A percentile compares a stretch with the other conserved stretches of the same genome.
Evolutionary conservation across 2,888 invertebrate species (phyloP).

Genomic region (Philereme vetulata): DNA sequence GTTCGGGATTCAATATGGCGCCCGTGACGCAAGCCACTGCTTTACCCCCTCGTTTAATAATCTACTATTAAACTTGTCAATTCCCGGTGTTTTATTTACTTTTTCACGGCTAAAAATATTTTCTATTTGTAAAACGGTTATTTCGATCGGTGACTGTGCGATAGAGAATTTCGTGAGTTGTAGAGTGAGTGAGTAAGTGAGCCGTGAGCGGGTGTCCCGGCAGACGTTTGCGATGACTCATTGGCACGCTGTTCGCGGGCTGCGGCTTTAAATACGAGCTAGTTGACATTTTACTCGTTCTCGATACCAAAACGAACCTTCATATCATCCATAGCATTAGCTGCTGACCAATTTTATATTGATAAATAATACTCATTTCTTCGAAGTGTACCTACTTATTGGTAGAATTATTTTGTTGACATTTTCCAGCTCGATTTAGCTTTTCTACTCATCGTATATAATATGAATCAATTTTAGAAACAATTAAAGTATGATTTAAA

Average conservation of each 20-base stretch:
- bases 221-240: constrained; percentile 74
- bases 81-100: constrained; percentile 21
- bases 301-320: constrained; percentile 63
- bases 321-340: constrained; percentile 42
- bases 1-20: no score
- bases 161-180: constrained; percentile 48
- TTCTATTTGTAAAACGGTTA: constrained; percentile 42
- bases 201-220: constrained; percentile 66
- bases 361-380: not conserved
- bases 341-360: not conserved
- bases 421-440: no score
- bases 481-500: no score
- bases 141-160: constrained; percentile 48
- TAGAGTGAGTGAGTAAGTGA: constrained; percentile 45
- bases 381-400: not conserved
- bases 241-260: constrained; percentile 62
- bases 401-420: not conserved
- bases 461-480: no score
- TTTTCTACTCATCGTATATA: no score
- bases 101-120: constrained; percentile 37
- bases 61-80: constrained; percentile 27
- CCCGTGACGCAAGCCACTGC: no score
- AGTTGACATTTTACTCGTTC: constrained; percentile 79
- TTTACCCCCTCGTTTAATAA: not conserved
- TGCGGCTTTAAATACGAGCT: constrained; percentile 76